phyloP scores from a whole-genome alignment of 1,140 invertebrate genomes.

The Ylistrum balloti region DNA sequence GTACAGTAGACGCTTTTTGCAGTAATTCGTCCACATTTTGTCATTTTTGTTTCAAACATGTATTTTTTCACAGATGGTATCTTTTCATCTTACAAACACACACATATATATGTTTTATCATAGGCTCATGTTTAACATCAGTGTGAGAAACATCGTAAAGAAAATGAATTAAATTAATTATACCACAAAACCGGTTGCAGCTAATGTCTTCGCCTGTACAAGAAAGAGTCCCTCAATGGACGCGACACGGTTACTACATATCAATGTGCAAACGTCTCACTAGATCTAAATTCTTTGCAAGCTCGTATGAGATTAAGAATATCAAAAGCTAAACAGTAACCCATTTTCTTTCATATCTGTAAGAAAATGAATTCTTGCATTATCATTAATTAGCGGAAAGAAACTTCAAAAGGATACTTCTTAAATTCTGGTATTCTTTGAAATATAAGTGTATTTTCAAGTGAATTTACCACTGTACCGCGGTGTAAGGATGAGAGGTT shows the following conservation, averaged over 20 bases:
- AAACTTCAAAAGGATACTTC: constrained; percentile 23
- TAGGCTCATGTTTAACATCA: background rate
- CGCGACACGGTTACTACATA: background rate
- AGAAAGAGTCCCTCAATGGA: background rate
- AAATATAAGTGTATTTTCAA: background rate
- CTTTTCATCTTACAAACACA: too few species aligned
- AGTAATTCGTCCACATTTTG: too few species aligned
- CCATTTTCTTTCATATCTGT: background rate
- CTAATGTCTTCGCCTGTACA: background rate
- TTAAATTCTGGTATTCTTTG: constrained; percentile 35
- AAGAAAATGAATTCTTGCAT: constrained; percentile 35
- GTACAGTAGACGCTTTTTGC: too few species aligned
- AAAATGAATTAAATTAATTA: background rate
- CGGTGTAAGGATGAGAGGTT: background rate
- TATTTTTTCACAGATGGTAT: too few species aligned
- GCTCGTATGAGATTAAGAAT: constrained; percentile 15
- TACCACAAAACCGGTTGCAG: background rate
- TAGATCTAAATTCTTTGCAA: background rate
- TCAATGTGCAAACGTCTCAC: background rate
- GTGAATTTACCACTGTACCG: background rate
- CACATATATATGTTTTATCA: too few species aligned
- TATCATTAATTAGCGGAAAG: constrained; percentile 1
- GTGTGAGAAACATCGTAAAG: background rate
- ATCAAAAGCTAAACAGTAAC: constrained; percentile 11
- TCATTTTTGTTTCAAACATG: too few species aligned